Percentiles rank a stretch among this genome's conserved stretches.
Evolutionary conservation across 35 echinoderm and acorn worm species (phyloP).

Genomic region (Apostichopus parvimensis): DNA sequence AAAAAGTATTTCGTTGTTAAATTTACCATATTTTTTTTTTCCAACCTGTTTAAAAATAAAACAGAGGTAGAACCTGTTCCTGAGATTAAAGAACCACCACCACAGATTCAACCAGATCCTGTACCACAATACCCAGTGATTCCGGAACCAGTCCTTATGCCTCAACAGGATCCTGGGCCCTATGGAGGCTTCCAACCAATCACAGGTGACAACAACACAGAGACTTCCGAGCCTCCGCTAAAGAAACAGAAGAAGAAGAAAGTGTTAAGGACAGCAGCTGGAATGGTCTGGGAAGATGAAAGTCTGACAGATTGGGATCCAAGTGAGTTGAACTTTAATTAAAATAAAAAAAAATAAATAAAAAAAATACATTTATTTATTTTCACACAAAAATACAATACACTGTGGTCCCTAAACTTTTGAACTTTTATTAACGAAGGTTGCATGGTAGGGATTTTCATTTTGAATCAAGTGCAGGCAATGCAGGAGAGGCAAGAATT

Average conservation of each 20-base stretch:
- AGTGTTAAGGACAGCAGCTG: slow-evolving; percentile 75
- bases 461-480: too few relatives aligned
- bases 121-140: background rate
- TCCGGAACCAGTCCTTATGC: slow-evolving; percentile 17
- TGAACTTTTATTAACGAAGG: too few relatives aligned
- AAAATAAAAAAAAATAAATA: background rate
- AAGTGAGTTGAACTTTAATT: slow-evolving; percentile 60
- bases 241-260: slow-evolving; percentile 98
- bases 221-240: background rate
- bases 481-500: too few relatives aligned
- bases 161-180: slow-evolving; percentile 1
- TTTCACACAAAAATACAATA: too few relatives aligned
- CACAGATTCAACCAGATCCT: background rate
- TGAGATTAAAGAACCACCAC: slow-evolving; percentile 22
- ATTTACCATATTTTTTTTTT: too few relatives aligned
- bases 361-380: too few relatives aligned
- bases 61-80: background rate
- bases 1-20: too few relatives aligned
- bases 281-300: slow-evolving; percentile 91
- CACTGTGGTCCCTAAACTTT: too few relatives aligned
- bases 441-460: too few relatives aligned
- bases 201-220: background rate
- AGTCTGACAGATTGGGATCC: slow-evolving; percentile 84
- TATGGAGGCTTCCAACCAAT: background rate
- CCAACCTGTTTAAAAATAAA: background rate